Conservation (phyloP, 2,888 invertebrate genomes). For the Trissoscelio sp. region DNA sequence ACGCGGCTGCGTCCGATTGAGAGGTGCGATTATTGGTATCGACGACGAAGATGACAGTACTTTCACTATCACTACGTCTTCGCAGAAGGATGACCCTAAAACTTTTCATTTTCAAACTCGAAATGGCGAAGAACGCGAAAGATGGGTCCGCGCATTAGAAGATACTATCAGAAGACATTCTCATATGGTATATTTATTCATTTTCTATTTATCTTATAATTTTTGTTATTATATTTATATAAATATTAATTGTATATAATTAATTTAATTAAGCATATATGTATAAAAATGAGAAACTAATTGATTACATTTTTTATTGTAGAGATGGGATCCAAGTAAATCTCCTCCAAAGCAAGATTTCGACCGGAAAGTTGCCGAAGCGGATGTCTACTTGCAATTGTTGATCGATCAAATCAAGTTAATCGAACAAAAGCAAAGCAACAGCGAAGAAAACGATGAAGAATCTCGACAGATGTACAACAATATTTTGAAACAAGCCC, state of each 20-base stretch:
- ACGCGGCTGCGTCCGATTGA: slow-evolving; percentile 97
- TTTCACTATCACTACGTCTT: slow-evolving; percentile 94
- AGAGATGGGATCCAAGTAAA: slow-evolving; percentile 85
- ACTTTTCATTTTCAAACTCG: slow-evolving; percentile 99
- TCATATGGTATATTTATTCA: slow-evolving; percentile 84
- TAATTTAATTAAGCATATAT: not conserved
- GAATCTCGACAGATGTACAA: slow-evolving; percentile 76
- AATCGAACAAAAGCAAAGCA: slow-evolving; percentile 80
- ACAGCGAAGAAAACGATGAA: slow-evolving; percentile 74
- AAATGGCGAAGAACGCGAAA: slow-evolving; percentile 96
- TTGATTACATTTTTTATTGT: slow-evolving; percentile 19
- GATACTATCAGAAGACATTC: slow-evolving; percentile 95
- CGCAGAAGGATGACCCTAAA: slow-evolving; percentile 94
- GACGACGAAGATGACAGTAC: slow-evolving; percentile 99
- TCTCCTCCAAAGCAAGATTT: slow-evolving; percentile 86
- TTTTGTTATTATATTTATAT: not conserved
- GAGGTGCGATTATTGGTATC: slow-evolving; percentile 99
- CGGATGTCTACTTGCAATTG: slow-evolving; percentile 97
- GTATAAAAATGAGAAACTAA: too few relatives aligned
- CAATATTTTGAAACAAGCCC: slow-evolving; percentile 79
- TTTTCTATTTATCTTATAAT: not conserved
- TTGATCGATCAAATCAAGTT: slow-evolving; percentile 96
- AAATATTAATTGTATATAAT: not conserved
- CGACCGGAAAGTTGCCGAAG: slow-evolving; percentile 96
- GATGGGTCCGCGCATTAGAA: slow-evolving; percentile 98